These are phyloP conservation scores for Gerris lacustris DNA, from an alignment of 2,888 invertebrate genomes.

Conservation along the genomic window DNA sequence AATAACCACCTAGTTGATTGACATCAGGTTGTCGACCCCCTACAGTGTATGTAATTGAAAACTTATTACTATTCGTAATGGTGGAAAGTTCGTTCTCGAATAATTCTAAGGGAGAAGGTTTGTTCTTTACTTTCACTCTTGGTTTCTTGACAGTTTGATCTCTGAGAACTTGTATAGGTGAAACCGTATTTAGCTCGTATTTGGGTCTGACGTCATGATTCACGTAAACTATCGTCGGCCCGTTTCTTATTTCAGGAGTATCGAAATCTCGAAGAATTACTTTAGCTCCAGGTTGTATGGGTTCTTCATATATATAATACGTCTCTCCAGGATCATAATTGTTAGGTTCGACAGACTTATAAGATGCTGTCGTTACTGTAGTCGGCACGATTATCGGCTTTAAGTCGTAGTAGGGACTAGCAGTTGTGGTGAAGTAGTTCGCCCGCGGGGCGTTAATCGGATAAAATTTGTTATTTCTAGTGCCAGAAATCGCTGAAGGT, in stretches of 20 bases:
- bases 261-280: slow-evolving; percentile 19
- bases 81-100: slow-evolving; percentile 14
- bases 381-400: slow-evolving; percentile 18
- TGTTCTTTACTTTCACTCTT: slow-evolving; percentile 12
- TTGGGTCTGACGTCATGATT: slow-evolving; percentile 14
- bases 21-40: neutral
- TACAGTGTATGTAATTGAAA: slow-evolving; percentile 1
- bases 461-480: neutral
- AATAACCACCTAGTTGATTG: neutral
- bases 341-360: slow-evolving; percentile 10
- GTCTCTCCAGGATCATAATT: slow-evolving; percentile 35
- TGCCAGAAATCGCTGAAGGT: neutral
- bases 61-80: neutral
- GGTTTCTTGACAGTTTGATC: slow-evolving; percentile 5
- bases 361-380: neutral
- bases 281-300: slow-evolving; percentile 28
- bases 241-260: slow-evolving; percentile 7
- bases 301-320: slow-evolving; percentile 56
- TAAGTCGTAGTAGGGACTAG: slow-evolving; percentile 12
- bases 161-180: slow-evolving; percentile 10
- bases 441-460: neutral
- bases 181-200: slow-evolving; percentile 20
- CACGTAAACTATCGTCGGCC: slow-evolving; percentile 9
- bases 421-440: slow-evolving; percentile 2
- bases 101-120: slow-evolving; percentile 21